phyloP scores from a whole-genome alignment of 2,888 invertebrate species.

The Cantharis rufa region DNA sequence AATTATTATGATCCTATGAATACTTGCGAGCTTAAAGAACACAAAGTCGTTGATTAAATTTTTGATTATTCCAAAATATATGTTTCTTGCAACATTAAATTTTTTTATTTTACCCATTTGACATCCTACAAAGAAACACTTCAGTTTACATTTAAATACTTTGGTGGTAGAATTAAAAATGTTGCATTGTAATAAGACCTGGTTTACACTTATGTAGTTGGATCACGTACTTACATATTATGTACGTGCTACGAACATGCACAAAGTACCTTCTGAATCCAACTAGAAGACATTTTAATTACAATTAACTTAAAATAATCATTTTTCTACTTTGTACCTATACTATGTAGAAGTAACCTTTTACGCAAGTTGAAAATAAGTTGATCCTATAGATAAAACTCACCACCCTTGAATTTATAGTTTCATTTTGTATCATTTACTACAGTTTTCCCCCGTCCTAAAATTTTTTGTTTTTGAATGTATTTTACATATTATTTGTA shows the following conservation, averaged over 20 bases:
- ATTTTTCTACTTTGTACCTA: not conserved
- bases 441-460: not conserved
- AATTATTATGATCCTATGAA: slow-evolving; percentile 34
- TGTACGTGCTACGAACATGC: not conserved
- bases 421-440: not conserved
- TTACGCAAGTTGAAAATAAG: not conserved
- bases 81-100: not conserved
- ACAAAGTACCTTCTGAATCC: not conserved
- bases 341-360: not conserved
- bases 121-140: not conserved
- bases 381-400: not conserved
- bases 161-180: not conserved
- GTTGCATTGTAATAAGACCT: not conserved
- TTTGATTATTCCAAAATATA: not conserved
- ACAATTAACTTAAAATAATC: not conserved
- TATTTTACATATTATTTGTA: not conserved
- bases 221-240: not conserved
- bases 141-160: not conserved
- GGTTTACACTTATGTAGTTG: not conserved
- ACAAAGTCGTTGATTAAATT: not conserved
- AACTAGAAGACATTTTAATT: not conserved
- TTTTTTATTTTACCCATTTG: not conserved
- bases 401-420: not conserved
- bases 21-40: not conserved
- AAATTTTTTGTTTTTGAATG: not conserved